Evolutionary conservation across 2,888 invertebrate genomes (phyloP), one percentile per base, ranked within the genome.

Genomic region (Andrena praecox): DNA sequence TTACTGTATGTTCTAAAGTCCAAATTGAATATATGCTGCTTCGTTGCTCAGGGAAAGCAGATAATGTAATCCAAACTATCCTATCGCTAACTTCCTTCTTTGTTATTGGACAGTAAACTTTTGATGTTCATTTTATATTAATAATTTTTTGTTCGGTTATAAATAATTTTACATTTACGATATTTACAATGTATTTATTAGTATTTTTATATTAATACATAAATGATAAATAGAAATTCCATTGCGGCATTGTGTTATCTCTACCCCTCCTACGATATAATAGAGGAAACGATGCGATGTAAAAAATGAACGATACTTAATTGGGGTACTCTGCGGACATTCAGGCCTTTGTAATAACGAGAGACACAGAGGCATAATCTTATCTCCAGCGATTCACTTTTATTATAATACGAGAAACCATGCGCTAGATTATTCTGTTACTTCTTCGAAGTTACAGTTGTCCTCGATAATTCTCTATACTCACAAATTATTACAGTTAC

Each of bases 1-100:
- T 80, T 80, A 78, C 60, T 80, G 66, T 27, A 63, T 48, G 76
- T 75, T 87, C 82, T 87, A 88, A 88, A 87, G 87, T 88, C 82
- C 85, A 70, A n/a, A 60, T 76, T 64, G 8, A 31, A 31, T 71
- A 20, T 48, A 16, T 74, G 56, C 64, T 69, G 16, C n/a, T 50
- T 70, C 16, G 80, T 77, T 73, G 20, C 69, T 70, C 75, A 31
- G 24, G 60, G 68, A 60, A 72, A 52, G 50, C 35, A 52, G 66
- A 76, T 72, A 76, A 62, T 72, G 60, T 64, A 72, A 67, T 75
- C 42, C 48, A 50, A 81, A 69, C 48, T 72, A 73, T 42, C 73
- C 63, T 76, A 69, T 54, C 31, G 52, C 24, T 62, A n/a, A 66
- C 27, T 69, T 70, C 66, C 27, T 74, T 20, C n/a, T 63, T 10